phyloP scores from a whole-genome alignment of 1,140 invertebrate species.

The Lucilia cuprina region DNA sequence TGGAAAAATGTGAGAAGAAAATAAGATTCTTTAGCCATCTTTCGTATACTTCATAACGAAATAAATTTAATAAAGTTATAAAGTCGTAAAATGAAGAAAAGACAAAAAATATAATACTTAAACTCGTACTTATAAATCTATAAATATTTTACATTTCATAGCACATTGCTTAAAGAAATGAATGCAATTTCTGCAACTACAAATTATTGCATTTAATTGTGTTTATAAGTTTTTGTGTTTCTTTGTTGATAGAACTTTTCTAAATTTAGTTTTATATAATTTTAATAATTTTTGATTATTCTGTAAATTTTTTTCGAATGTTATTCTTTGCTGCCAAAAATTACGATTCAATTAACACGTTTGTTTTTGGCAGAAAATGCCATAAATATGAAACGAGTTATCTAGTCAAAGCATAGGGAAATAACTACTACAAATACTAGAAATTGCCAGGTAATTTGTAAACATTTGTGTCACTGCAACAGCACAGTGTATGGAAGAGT shows the following conservation, averaged over 20 bases:
- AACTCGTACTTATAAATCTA: no score
- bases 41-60: background rate
- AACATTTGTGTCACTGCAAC: background rate
- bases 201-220: no score
- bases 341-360: background rate
- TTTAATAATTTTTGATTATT: background rate
- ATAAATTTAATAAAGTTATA: slow-evolving; percentile 12
- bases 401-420: background rate
- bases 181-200: no score
- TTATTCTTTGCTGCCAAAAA: background rate
- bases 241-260: no score
- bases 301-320: background rate
- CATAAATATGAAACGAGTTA: background rate
- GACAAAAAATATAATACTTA: background rate
- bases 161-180: no score
- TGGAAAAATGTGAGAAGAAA: background rate
- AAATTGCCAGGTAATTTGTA: slow-evolving; percentile 6
- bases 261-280: background rate
- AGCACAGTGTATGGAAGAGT: background rate
- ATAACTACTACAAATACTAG: background rate
- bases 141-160: no score
- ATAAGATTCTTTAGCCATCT: background rate
- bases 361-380: background rate
- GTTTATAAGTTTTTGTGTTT: no score
- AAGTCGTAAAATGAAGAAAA: background rate